Base-by-base conservation (phyloP, 2,888 invertebrate genomes). In the Elysia crispata region DNA sequence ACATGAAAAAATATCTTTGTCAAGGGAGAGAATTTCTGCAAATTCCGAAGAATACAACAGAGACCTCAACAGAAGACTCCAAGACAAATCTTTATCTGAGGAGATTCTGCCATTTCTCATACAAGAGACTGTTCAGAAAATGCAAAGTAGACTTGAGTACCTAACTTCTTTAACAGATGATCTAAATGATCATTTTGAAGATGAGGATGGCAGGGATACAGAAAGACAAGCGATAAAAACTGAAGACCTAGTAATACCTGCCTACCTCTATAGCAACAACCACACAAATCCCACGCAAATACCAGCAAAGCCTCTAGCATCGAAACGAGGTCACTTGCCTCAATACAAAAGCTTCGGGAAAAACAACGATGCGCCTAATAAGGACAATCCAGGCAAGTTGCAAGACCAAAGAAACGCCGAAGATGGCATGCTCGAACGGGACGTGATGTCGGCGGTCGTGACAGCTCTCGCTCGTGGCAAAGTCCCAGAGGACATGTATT, bases 121-220 rank as follows among this genome's bases (percentile, higher is more conserved):
- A 31, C 64, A 73, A 3, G 57, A 73, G 23, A 73, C 78, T 20
- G 78, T 78, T 23, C 54, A 73, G 23, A 57, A 77, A 33, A 77
- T 77, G 77, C 69, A 76, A 50, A 41, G 41, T 0, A 76, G 66
- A 25, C 49, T 76, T 49, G 25, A 76, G 23, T 64, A 76, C n/a
- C n/a, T 50, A 31, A 33, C 28, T 8, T 28, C 67, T 50, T 41
- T 50, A 8, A 54, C 66, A n/a, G 41, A 30, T 13, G 66, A 31
- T 20, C 5, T 67, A 33, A 66, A 18, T 28, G 30, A 1, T 11
- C 60, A 60, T 3, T 18, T 23, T 20, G 20, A 11, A 5, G 11
- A 1, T 0, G 64, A 41, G 8, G 30, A 18, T 5, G n/a, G 23
- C 1, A 25, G 18, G 25, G 18, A 15, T 33, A 18, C 64, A 28